Conservation (phyloP, 1,140 invertebrate genomes). For the Bombus picipes region DNA sequence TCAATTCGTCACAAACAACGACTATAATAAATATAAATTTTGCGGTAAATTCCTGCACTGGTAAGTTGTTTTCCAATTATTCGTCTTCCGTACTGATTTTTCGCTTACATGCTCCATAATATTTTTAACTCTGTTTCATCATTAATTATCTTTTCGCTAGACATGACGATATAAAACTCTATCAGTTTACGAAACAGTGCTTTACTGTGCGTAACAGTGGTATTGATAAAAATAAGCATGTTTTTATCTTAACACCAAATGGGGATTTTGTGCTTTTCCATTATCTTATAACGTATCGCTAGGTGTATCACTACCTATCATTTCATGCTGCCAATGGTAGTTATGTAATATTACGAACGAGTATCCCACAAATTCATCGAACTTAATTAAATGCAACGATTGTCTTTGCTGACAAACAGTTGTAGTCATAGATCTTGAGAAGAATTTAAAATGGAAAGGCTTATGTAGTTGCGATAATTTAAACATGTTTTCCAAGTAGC, state of each 20-base stretch:
- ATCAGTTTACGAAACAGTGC: neutral
- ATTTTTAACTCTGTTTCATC: neutral
- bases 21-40: constrained; percentile 87
- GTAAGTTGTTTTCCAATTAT: constrained; percentile 72
- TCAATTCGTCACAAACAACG: constrained; percentile 85
- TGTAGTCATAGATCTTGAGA: neutral
- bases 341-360: neutral
- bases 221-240: neutral
- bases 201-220: too few relatives aligned
- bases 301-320: neutral
- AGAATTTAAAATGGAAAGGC: neutral
- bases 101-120: neutral
- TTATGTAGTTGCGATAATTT: neutral
- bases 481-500: neutral
- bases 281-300: neutral
- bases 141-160: neutral
- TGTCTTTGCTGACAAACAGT: neutral
- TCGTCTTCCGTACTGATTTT: neutral
- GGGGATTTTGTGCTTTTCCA: neutral
- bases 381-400: neutral
- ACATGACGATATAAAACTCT: neutral
- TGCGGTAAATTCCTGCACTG: constrained; percentile 85
- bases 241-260: neutral
- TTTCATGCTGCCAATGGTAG: neutral
- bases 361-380: too few relatives aligned